These are phyloP conservation scores for Corticium candelabrum DNA, from an alignment of 37 sponge, comb jelly and placozoan species.

Conservation along the genomic window DNA sequence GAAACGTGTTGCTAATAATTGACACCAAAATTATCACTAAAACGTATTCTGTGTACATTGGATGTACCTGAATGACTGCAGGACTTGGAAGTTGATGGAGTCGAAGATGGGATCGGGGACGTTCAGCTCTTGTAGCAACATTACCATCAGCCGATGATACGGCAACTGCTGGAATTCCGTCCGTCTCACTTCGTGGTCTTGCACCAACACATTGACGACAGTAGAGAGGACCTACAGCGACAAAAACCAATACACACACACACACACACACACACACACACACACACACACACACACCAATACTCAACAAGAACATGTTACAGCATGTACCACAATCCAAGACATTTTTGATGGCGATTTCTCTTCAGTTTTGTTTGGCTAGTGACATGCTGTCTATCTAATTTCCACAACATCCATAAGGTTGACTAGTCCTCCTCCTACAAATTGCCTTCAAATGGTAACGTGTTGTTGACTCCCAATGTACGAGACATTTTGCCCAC, in stretches of 20 bases:
- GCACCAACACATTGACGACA: slow-evolving; percentile 60
- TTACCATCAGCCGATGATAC: slow-evolving; percentile 94
- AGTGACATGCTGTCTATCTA: too few relatives aligned
- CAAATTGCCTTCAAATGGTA: too few relatives aligned
- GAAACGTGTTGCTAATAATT: slow-evolving; percentile 64
- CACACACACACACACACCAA: not conserved
- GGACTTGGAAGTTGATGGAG: slow-evolving; percentile 65
- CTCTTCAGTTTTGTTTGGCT: too few relatives aligned
- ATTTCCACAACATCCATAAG: too few relatives aligned
- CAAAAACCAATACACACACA: not conserved
- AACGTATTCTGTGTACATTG: not conserved
- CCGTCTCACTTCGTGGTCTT: slow-evolving; percentile 79
- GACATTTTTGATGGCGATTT: too few relatives aligned
- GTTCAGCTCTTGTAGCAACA: slow-evolving; percentile 90
- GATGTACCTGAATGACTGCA: slow-evolving; percentile 78
- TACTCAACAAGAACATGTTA: not conserved
- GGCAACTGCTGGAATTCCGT: slow-evolving; percentile 95
- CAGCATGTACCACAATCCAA: too few relatives aligned
- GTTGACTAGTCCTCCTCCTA: too few relatives aligned
- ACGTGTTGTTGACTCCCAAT: too few relatives aligned
- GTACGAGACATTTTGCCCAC: too few relatives aligned
- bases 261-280: slow-evolving; percentile 2
- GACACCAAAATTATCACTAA: not conserved
- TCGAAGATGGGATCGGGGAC: slow-evolving; percentile 84
- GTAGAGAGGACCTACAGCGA: slow-evolving; percentile 13